These are phyloP conservation scores for Tanytarsus gracilentus DNA, from an alignment of 2,888 invertebrate genomes.

Conservation along the genomic window DNA sequence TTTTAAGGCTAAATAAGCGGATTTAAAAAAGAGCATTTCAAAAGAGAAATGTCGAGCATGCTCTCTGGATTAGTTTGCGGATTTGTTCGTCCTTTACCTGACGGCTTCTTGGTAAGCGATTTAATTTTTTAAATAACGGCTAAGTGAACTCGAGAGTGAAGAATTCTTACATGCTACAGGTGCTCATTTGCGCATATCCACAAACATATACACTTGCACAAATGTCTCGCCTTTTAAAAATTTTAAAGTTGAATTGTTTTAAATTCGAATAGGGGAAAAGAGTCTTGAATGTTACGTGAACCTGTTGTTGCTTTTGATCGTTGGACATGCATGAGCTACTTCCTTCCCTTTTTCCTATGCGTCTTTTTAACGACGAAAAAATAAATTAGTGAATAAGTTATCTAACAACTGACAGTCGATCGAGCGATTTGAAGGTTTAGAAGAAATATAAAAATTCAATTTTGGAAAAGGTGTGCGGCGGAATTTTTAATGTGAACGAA, in stretches of 20 bases:
- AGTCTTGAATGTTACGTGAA: too few relatives aligned
- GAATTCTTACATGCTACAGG: too few relatives aligned
- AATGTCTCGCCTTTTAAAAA: neutral
- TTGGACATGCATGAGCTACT: constrained; percentile 4
- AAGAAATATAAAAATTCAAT: too few relatives aligned
- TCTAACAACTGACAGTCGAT: too few relatives aligned
- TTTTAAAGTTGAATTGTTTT: neutral
- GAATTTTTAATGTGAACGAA: too few relatives aligned
- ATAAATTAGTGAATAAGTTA: too few relatives aligned
- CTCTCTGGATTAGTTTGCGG: constrained; percentile 54
- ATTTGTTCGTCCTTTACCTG: constrained; percentile 35
- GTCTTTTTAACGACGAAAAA: too few relatives aligned
- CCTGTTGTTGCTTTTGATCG: too few relatives aligned
- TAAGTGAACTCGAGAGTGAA: too few relatives aligned
- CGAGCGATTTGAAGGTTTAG: too few relatives aligned
- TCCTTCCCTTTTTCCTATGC: constrained; percentile 12
- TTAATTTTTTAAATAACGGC: too few relatives aligned
- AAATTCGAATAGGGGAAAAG: neutral
- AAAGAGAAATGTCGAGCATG: constrained; percentile 43
- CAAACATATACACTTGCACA: neutral
- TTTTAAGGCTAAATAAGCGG: neutral
- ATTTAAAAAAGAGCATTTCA: neutral
- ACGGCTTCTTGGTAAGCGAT: constrained; percentile 22
- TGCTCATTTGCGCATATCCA: neutral
- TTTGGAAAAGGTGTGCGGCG: too few relatives aligned